Base-by-base conservation (phyloP, 2,113 vertebrate species). In the Paramisgurnus dabryanus region DNA sequence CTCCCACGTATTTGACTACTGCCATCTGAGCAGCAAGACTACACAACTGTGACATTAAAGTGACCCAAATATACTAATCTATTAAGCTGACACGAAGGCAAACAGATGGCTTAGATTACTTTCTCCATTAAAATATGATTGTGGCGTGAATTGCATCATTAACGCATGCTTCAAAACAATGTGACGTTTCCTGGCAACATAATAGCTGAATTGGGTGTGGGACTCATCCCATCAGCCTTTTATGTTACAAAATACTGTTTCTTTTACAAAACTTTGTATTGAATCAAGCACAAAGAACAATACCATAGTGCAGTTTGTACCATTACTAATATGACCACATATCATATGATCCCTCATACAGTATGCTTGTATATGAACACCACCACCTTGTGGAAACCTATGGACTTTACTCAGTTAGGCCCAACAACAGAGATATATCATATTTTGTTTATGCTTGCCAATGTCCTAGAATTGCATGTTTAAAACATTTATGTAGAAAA, bases 321-420 rank as follows among this genome's bases (percentile, higher is more conserved):
- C n/a, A 13, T 7, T 5, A 8, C 43, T 34, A 34, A 34, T 34
- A 34, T 34, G 27, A 34, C 27, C 27, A 34, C 12, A 53, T 53
- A 53, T 53, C 49, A 18, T 58, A 34, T 39, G 4, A 64, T 12
- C 0, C 18, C 9, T 64, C 61, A 64, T 64, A 22, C 22, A 22
- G 22, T 22, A 49, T 11, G 45, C 63, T 12, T 55, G 63, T 77
- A 90, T 80, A 89, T 87, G 80, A 89, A 92, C 89, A 91, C 90
- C 90, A 90, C 90, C 91, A 91, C 88, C 91, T 93, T 90, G 90
- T 93, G 92, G 91, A 83, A 72, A 50, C n/a, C 63, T 50, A 65
- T 40, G 11, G 47, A 67, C 49, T 53, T 40, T 2, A 65, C 69
- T 58, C 55, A 58, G 2, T 64, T 50, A 49, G 4, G 2, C 22